Base-by-base conservation (phyloP, 2,797 vertebrate genomes). In the Tolypeutes matacus region DNA sequence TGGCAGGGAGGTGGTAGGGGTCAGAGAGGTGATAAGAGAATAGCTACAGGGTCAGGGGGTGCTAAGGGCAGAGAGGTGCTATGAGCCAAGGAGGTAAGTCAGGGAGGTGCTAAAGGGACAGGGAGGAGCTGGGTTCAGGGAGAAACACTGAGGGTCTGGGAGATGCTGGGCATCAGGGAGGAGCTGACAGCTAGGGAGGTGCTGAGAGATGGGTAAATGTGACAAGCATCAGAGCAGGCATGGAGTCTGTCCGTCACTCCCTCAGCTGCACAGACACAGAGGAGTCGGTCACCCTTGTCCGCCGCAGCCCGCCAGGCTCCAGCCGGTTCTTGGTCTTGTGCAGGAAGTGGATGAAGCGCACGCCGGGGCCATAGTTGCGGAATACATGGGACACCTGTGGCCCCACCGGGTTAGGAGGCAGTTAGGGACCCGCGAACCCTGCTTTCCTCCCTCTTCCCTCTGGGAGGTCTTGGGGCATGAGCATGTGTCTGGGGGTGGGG, bases 341-440 rank as follows among this genome's bases (percentile, higher is more conserved):
- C 98, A 98, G 89, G 70, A 98, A 98, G 83, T 97, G 97, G 84
- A 99, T 91, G 0, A 98, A 98, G 72, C 99, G 98, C 84, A 99
- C 98, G 0, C 99, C 99, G 0, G 99, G 97, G 1, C 99, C 99
- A 0, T 99, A 99, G n/a, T 97, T 97, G 39, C 98, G 98, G 98
- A 99, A 99, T 85, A 99, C 98, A 0, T 99, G 98, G 2, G 98
- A 98, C 96, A 99, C 99, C 99, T 99, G 96, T 86, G 82, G 96
- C 49, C 39, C n/a, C n/a, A 23, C 5, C 2, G 58, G 58, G 67
- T 49, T 0, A 17, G 70, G 58, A 42, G 46, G 75, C 27, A 7
- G 39, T 12, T 8, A 6, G 49, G 64, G 60, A 3, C 27, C 34
- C 18, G 0, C 0, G 15, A 49, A 6, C 18, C 36, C 42, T 9